Conservation (phyloP, 2,888 invertebrate genomes). For the Siphlonurus alternatus region DNA sequence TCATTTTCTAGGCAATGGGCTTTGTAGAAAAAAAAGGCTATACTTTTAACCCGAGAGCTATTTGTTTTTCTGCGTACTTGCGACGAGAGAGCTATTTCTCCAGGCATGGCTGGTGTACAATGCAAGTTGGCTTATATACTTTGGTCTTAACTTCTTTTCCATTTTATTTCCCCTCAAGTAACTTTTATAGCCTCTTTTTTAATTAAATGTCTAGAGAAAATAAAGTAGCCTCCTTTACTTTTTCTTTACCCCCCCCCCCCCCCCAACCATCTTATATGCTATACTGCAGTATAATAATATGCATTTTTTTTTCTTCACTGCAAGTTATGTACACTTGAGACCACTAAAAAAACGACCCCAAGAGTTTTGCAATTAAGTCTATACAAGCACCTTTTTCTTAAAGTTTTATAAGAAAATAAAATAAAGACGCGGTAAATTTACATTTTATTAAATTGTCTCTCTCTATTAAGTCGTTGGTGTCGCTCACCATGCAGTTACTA, state of each 20-base stretch:
- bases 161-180: not conserved
- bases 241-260: too few relatives aligned
- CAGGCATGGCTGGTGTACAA: not conserved
- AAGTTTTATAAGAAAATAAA: not conserved
- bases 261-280: not conserved
- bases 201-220: constrained; percentile 4
- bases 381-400: not conserved
- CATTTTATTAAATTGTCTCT: not conserved
- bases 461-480: not conserved
- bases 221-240: not conserved
- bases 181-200: not conserved
- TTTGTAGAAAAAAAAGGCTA: too few relatives aligned
- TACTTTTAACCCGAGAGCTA: not conserved
- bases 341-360: not conserved
- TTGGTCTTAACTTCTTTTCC: constrained; percentile 1
- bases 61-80: not conserved
- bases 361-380: not conserved
- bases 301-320: not conserved
- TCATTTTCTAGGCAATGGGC: too few relatives aligned
- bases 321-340: not conserved
- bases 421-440: not conserved
- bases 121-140: not conserved
- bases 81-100: not conserved
- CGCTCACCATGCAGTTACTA: not conserved
- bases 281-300: not conserved